Evolutionary conservation across 2,888 invertebrate species (phyloP), one percentile per base, ranked within the genome.

Genomic region (Endomychus coccineus): DNA sequence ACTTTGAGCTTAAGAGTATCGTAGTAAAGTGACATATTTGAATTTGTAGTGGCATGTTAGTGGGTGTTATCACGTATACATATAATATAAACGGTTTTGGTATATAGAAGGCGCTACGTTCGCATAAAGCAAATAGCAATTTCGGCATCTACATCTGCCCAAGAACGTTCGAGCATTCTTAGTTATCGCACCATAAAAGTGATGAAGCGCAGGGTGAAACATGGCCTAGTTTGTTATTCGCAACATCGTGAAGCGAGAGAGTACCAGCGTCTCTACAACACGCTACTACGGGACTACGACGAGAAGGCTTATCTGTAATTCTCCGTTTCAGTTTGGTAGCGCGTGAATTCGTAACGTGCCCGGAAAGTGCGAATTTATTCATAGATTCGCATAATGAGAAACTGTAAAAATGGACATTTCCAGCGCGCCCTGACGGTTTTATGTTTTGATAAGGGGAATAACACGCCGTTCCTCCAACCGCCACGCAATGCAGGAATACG

Each of bases 351-450:
- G 56, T 59, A 58, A 59, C 63, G 62, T 61, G 58, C 56, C 55
- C 55, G 55, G 52, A 62, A 67, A 69, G 68, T 68, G 68, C 66
- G 67, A 69, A 68, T 69, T 69, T 69, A 69, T 69, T 68, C 68
- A 68, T 69, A 68, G 69, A 67, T 60, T 64, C 61, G 64, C 65
- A 67, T 69, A 69, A 69, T 69, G 68, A 69, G 68, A 69, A 68
- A 68, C 68, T 65, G 68, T 68, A 68, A 68, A 69, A 69, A 69
- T 69, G 67, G 65, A 66, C 68, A 67, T 68, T 68, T 58, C 63
- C 29, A 25, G 10, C 57, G 54, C 61, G 56, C 52, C 58, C 58
- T 64, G 63, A 62, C 61, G 64, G 61, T 66, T 67, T 67, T 68
- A 66, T 66, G 67, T 65, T 68, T 68, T 67, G 68, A 69, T 68